Base-by-base conservation (phyloP, 2,113 vertebrate genomes). In the Atrichornis clamosus region DNA sequence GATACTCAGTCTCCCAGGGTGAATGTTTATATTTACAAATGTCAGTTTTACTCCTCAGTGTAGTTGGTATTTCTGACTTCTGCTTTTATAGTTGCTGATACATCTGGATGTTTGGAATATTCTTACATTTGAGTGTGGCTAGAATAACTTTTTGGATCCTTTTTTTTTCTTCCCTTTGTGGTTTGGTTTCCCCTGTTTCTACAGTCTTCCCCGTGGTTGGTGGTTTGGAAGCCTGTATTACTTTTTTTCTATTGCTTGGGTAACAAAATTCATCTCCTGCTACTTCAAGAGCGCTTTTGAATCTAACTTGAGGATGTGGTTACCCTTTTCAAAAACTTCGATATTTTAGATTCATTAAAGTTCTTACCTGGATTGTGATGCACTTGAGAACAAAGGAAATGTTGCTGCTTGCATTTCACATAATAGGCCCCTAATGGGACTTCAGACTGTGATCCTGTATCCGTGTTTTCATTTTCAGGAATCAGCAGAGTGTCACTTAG, bases 1-100 rank as follows among this genome's bases (percentile, higher is more conserved):
- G 37, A 41, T 5, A 3, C 5, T 11, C 2, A 2, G 1, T 28
- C 7, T 77, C 15, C 42, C 28, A n/a, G n/a, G 11, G 20, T 41
- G 19, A 82, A 46, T 49, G 19, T 11, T 67, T 74, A 0, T 69
- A 18, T 53, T 86, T 46, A 26, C 44, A 70, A 58, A 62, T 37
- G 76, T 77, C 22, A 35, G 10, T 47, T 80, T 65, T 49, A 63
- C 59, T 85, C 6, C 8, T 79, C 32, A 8, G 7, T 44, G 8
- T 49, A 22, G 22, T 59, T 87, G 33, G 11, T 74, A 46, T 91
- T 82, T 91, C 55, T 89, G 69, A 44, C 53, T 78, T 64, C 28
- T 56, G 27, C 37, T 81, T 78, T 70, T 68, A 33, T 73, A 75
- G 55, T 24, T 76, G 46, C 32, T 94, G 52, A 35, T 32, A 9